Conservation (phyloP, 2,113 vertebrate species). For the Pterophyllum scalare region DNA sequence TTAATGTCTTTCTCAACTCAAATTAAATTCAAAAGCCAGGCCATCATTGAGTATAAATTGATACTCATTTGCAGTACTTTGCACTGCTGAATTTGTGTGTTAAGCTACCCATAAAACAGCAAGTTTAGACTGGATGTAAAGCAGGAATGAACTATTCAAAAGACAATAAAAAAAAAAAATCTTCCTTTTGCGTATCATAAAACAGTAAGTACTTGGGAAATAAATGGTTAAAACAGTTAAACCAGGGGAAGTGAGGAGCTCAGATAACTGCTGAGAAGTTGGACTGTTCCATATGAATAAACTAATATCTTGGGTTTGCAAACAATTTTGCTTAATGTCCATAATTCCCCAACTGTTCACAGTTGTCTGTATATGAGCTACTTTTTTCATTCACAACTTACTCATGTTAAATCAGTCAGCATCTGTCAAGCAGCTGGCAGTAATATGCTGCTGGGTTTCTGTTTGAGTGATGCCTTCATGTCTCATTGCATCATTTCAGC, state of each 20-base stretch:
- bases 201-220: background rate
- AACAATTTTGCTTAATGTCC: background rate
- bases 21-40: background rate
- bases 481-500: background rate
- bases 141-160: background rate
- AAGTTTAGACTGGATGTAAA: background rate
- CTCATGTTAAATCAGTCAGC: background rate
- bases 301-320: background rate
- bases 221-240: background rate
- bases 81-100: background rate
- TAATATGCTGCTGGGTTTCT: background rate
- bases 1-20: background rate
- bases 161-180: background rate
- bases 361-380: background rate
- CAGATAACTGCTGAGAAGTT: background rate
- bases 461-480: slow-evolving; percentile 31
- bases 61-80: background rate
- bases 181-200: background rate
- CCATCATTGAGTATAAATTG: background rate
- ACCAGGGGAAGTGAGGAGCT: background rate
- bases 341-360: background rate
- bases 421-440: background rate
- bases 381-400: background rate
- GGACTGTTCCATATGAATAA: background rate
- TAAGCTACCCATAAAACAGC: background rate